Base-by-base conservation (phyloP, 1,140 invertebrate genomes). In the Alviniconcha marisindica region DNA sequence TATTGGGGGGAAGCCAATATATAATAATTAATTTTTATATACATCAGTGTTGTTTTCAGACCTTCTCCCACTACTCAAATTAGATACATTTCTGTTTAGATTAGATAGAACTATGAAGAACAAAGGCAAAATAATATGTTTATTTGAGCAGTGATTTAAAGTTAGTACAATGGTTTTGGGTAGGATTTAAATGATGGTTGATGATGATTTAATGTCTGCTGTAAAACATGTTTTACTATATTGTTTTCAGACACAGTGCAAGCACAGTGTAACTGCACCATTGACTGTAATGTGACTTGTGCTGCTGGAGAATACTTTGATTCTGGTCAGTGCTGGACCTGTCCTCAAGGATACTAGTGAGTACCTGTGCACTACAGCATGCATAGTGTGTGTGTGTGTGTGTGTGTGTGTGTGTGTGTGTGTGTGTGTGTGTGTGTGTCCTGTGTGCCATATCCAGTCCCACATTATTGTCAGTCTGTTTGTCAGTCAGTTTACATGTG, bases 261-360 rank as follows among this genome's bases (percentile, higher is more conserved):
- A 21, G 81, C 44, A 60, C 42, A 51, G 42, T 87, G 86, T 81
- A 83, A 87, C 76, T 87, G 86, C 69, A 87, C 84, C 7, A 44
- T 44, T n/a, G 86, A 87, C 36, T 87, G 84, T 78, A 73, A 79
- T 10, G 56, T 74, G 18, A 56, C 40, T 15, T 88, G 87, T 73
- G 15, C 76, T 51, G 77, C 83, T 36, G 86, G 86, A 44, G 51
- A 83, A 38, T 88, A 87, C 73, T 87, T 79, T 79, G 80, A 85
- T 44, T 74, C 54, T 51, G 78, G 78, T 42, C 69, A 66, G 28
- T 88, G 87, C 71, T 56, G 79, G 0, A 66, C 63, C 14, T 88
- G 87, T 63, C 82, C 77, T 28, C 83, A 82, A 42, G 87, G 87
- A 78, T 86, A 86, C 81, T 87, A 85, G 87, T 88, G 81, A 87